Evolutionary conservation across 2,797 vertebrate genomes (phyloP).

Genomic region (Xyrichtys novacula): DNA sequence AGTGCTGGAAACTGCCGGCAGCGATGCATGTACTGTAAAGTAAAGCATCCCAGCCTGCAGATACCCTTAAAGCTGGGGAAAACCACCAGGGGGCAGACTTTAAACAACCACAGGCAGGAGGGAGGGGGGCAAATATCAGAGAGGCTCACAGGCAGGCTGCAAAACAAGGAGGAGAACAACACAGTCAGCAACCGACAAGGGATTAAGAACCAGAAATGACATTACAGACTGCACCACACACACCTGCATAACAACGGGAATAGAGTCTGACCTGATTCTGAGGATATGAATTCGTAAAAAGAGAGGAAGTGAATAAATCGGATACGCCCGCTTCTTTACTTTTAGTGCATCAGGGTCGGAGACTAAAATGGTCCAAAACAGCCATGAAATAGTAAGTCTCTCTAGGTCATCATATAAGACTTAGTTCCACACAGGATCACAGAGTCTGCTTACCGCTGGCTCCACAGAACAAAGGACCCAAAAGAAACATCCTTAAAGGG

Average conservation of each 20-base stretch:
- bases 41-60: neutral
- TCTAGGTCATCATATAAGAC: too few species aligned
- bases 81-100: slow-evolving; percentile 20
- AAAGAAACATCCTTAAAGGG: too few species aligned
- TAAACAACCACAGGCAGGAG: slow-evolving; percentile 8
- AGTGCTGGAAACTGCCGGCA: neutral
- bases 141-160: slow-evolving; percentile 2
- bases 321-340: neutral
- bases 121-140: slow-evolving; percentile 18
- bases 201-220: slow-evolving; percentile 18
- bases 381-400: too few species aligned
- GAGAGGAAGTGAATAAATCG: neutral
- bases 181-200: slow-evolving; percentile 1
- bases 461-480: too few species aligned
- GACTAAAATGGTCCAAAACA: too few species aligned
- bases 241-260: neutral
- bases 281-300: neutral
- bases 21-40: slow-evolving; percentile 2
- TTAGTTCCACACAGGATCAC: too few species aligned
- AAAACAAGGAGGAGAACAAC: slow-evolving; percentile 18
- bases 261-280: slow-evolving; percentile 8
- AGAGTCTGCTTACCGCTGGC: too few species aligned
- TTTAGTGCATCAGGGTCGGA: neutral
- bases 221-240: slow-evolving; percentile 8
- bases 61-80: neutral